A percentile compares a stretch with the other conserved stretches of the same genome.
Evolutionary conservation across 2,888 invertebrate genomes (phyloP).

Genomic region (Epinotia ramella): DNA sequence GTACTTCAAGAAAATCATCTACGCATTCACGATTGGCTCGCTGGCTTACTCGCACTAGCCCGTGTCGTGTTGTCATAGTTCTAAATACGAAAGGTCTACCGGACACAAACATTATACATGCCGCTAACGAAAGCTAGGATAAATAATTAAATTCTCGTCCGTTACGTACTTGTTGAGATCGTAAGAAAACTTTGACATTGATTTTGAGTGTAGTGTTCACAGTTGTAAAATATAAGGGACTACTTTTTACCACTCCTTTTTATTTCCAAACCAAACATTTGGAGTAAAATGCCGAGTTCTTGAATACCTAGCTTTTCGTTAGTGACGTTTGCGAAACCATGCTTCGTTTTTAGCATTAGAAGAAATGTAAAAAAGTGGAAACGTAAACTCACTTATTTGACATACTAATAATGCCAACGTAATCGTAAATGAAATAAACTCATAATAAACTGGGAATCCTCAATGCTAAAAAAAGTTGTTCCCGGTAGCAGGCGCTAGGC

Average conservation of each 20-base stretch:
- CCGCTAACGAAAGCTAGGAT: constrained; percentile 1
- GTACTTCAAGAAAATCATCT: not conserved
- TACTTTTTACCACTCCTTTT: not conserved
- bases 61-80: not conserved
- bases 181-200: not conserved
- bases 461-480: not conserved
- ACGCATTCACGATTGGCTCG: not conserved
- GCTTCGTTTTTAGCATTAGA: no score
- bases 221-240: not conserved
- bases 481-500: not conserved
- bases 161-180: not conserved
- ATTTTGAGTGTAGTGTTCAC: not conserved
- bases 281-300: not conserved
- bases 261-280: not conserved
- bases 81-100: not conserved
- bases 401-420: not conserved
- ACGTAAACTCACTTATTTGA: no score
- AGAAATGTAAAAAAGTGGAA: no score
- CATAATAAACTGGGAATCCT: not conserved
- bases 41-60: not conserved
- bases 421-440: not conserved
- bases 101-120: not conserved
- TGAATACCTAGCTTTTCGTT: not conserved
- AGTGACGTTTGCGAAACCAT: not conserved
- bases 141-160: not conserved